Percentiles rank a stretch among this genome's conserved stretches.
Evolutionary conservation across 2,888 invertebrate genomes (phyloP).

Genomic region (Rhorus exstirpatorius): DNA sequence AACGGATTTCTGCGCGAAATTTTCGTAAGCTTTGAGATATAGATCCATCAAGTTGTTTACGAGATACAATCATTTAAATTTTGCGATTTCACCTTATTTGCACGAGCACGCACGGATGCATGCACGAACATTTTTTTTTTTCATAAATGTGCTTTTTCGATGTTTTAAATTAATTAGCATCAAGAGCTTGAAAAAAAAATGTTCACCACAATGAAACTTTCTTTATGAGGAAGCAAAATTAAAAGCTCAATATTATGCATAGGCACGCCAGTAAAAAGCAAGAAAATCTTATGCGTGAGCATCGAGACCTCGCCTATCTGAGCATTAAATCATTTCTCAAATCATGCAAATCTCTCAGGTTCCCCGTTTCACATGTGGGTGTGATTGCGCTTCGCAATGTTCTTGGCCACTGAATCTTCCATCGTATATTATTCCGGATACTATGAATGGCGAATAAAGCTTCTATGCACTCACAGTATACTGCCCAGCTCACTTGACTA

Average conservation of each 20-base stretch:
- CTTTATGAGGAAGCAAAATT: no score
- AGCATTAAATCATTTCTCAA: slow-evolving; percentile 65
- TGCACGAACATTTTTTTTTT: no score
- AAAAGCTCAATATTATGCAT: neutral
- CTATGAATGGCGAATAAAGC: slow-evolving; percentile 83
- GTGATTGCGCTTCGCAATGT: slow-evolving; percentile 38
- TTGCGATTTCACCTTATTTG: no score
- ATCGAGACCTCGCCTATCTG: slow-evolving; percentile 17
- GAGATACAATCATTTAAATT: no score
- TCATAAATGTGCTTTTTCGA: no score
- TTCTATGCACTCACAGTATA: slow-evolving; percentile 69
- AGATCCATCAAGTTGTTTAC: no score
- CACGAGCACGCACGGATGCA: no score
- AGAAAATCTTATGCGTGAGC: slow-evolving; percentile 25
- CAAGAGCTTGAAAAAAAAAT: no score
- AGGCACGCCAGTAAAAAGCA: neutral
- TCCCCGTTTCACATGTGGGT: slow-evolving; percentile 44
- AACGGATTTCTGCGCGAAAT: no score
- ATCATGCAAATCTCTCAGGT: slow-evolving; percentile 47
- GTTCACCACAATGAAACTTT: no score
- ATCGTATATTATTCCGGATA: slow-evolving; percentile 63
- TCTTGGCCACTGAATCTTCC: neutral
- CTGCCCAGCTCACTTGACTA: slow-evolving; percentile 25
- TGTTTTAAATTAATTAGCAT: no score
- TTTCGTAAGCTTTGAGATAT: no score